Evolutionary conservation across 2,113 vertebrate species (phyloP).

Genomic region (Tamias sibiricus): DNA sequence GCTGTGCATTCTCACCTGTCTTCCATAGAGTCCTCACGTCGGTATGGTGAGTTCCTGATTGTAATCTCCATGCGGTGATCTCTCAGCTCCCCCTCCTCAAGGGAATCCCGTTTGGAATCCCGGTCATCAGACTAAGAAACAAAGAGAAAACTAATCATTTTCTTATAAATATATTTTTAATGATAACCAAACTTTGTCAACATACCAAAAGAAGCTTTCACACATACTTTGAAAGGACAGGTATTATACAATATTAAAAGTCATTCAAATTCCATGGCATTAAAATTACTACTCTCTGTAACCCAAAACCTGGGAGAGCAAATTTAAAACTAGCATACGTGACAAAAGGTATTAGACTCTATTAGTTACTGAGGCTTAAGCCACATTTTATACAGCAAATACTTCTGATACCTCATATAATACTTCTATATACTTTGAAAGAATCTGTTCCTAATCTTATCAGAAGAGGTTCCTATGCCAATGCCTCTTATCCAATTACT

Average conservation of each 20-base stretch:
- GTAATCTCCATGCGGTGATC: conserved; percentile 99
- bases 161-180: background rate
- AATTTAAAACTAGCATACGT: background rate
- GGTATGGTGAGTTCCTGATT: conserved; percentile 96
- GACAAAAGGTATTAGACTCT: background rate
- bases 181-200: background rate
- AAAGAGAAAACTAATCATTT: background rate
- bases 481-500: background rate
- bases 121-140: conserved; percentile 95
- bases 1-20: conserved; percentile 89
- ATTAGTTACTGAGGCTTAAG: background rate
- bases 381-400: background rate
- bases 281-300: background rate
- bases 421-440: background rate
- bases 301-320: background rate
- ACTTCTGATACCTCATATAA: fast-evolving
- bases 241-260: background rate
- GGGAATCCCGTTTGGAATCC: conserved; percentile 97
- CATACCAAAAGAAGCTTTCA: background rate
- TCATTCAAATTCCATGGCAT: background rate
- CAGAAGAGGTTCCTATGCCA: background rate
- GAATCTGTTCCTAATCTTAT: background rate
- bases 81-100: conserved; percentile 98
- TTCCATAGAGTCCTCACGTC: conserved; percentile 96
- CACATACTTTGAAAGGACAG: background rate